Base-by-base conservation (phyloP, 2,113 vertebrate genomes). In the Petaurus breviceps region DNA sequence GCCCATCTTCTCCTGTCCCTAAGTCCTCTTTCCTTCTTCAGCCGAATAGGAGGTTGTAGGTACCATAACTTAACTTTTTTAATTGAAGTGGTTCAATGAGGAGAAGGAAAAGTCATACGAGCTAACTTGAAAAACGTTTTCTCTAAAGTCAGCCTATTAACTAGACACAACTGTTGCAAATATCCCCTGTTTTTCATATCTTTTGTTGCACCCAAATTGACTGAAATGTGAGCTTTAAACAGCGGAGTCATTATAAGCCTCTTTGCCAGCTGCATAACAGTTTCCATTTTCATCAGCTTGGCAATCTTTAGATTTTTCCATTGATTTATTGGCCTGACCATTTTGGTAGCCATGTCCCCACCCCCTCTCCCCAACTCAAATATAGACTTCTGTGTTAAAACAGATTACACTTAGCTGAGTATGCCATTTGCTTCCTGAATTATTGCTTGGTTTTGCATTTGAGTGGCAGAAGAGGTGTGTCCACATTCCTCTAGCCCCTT, bases 221-320 rank as follows among this genome's bases (percentile, higher is more conserved):
- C 93, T 91, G 31, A 97, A 96, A 97, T 89, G 19, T 61, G 51
- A 97, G 12, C 11, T 96, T 96, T 96, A 94, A 96, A 95, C 0
- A 53, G 28, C 11, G 11, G 0, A 91, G 26, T 53, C 37, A 90
- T 92, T 91, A 51, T 28, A 22, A 96, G 10, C 9, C 5, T 93
- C 24, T 96, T 94, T 95, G 31, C 94, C 93, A 97, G 50, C 7
- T 95, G 46, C 16, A 46, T 6, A 93, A 24, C 22, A 91, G 0
- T 94, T 98, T 97, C 68, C n/a, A 22, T 93, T 96, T 84, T 84
- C 92, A 96, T 95, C 93, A 96, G 6, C 91, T 43, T 95, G 77
- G 16, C 8, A 96, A 49, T 94, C 90, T 96, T 95, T 47, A 93
- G 43, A 54, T 23, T 93, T 96, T 93, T 68, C 0, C 12, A 23